Conservation (phyloP, 2,888 invertebrate species). For the Stratiomys singularior region DNA sequence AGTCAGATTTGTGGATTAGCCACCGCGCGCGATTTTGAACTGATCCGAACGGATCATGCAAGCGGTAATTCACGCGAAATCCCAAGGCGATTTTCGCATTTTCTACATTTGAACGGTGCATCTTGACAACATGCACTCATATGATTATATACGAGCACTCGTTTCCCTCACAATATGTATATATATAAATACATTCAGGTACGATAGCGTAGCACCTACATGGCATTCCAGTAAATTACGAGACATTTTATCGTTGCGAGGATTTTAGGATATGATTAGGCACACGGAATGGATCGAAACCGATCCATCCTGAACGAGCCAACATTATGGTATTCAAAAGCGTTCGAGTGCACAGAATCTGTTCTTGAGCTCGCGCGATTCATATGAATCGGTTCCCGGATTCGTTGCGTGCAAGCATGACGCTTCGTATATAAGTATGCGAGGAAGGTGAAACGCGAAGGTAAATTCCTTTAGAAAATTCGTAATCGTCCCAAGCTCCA, state of each 20-base stretch:
- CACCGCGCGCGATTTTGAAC: constrained; percentile 42
- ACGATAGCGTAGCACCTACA: constrained; percentile 20
- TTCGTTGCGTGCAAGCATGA: constrained; percentile 37
- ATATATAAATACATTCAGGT: not conserved
- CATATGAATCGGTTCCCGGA: constrained; percentile 30
- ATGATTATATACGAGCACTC: not conserved
- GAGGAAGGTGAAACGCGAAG: constrained; percentile 35
- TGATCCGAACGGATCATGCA: constrained; percentile 45
- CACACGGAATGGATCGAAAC: constrained; percentile 32
- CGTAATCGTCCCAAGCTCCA: not conserved
- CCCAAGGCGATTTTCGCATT: constrained; percentile 39
- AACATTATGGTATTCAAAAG: not conserved
- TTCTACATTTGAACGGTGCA: constrained; percentile 25
- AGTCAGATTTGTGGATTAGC: constrained; percentile 37
- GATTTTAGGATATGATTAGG: constrained; percentile 47
- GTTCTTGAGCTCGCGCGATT: constrained; percentile 23
- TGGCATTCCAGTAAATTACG: constrained; percentile 42
- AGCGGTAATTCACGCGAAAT: constrained; percentile 48
- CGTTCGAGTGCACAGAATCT: not conserved
- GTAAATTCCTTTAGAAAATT: constrained; percentile 28
- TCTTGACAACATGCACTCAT: constrained; percentile 22
- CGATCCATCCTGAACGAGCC: constrained; percentile 2
- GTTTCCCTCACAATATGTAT: not conserved
- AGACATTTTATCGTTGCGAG: constrained; percentile 45
- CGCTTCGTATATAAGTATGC: constrained; percentile 4